These are phyloP conservation scores for Percina caprodes DNA, from an alignment of 2,113 vertebrate species.

Conservation along the genomic window DNA sequence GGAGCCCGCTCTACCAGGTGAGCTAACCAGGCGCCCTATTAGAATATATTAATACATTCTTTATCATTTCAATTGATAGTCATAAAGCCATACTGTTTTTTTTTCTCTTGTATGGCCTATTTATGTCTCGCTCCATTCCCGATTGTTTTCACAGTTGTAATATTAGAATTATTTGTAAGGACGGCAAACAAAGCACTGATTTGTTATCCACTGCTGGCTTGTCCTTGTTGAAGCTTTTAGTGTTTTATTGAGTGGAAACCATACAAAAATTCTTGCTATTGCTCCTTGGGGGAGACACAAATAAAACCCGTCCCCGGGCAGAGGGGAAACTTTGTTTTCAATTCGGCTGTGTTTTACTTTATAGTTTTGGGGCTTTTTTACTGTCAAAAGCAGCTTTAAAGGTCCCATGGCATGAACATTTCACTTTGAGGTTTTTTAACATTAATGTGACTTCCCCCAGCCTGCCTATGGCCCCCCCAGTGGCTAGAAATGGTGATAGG, in stretches of 20 bases:
- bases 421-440: too few species aligned
- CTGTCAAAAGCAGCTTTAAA: not conserved
- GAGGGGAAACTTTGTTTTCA: slow-evolving; percentile 40
- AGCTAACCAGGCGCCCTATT: too few species aligned
- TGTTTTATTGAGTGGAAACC: slow-evolving; percentile 51
- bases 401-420: too few species aligned
- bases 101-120: not conserved
- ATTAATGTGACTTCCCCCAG: too few species aligned
- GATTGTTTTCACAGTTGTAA: not conserved
- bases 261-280: slow-evolving; percentile 36
- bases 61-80: not conserved
- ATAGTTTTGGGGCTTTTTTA: not conserved
- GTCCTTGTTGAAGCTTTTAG: slow-evolving; percentile 48
- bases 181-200: slow-evolving; percentile 26
- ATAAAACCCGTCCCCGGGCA: slow-evolving; percentile 32
- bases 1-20: too few species aligned
- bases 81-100: not conserved
- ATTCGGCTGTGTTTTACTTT: slow-evolving; percentile 11
- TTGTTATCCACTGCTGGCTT: slow-evolving; percentile 26
- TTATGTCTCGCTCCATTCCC: not conserved
- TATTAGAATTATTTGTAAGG: slow-evolving; percentile 12
- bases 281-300: slow-evolving; percentile 40
- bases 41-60: too few species aligned
- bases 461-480: too few species aligned
- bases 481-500: too few species aligned